Evolutionary conservation across 2,888 invertebrate species (phyloP).

Genomic region (Agonopterix heracliana): DNA sequence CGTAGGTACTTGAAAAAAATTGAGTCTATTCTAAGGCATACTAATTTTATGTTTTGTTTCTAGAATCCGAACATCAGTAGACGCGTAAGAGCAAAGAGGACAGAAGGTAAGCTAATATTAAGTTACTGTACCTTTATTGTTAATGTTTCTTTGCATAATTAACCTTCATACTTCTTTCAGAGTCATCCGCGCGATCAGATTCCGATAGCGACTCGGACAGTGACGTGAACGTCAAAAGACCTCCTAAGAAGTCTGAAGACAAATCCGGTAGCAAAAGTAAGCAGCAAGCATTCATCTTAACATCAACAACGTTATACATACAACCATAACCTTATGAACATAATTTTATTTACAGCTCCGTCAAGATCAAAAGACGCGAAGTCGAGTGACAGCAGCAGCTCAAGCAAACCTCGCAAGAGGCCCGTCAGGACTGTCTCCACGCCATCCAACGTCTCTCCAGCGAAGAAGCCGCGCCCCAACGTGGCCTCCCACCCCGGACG

Average conservation of each 20-base stretch:
- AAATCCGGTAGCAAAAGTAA: slow-evolving; percentile 53
- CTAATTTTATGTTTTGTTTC: neutral
- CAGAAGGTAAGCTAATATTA: slow-evolving; percentile 42
- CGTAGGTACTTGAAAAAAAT: no score
- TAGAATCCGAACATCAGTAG: slow-evolving; percentile 68
- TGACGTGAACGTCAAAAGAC: slow-evolving; percentile 61
- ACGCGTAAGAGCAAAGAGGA: slow-evolving; percentile 55
- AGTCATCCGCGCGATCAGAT: slow-evolving; percentile 62
- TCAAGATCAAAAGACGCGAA: slow-evolving; percentile 54
- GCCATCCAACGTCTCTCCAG: slow-evolving; percentile 46
- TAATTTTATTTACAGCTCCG: slow-evolving; percentile 23
- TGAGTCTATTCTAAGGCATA: neutral
- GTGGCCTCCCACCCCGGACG: slow-evolving; percentile 59
- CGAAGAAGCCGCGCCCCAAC: slow-evolving; percentile 51
- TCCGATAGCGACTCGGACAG: slow-evolving; percentile 73
- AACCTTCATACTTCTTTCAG: slow-evolving; percentile 24
- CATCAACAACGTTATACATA: neutral
- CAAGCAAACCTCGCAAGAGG: slow-evolving; percentile 59
- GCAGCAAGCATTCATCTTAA: slow-evolving; percentile 16
- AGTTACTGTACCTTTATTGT: no score
- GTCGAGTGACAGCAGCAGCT: slow-evolving; percentile 60
- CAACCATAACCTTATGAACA: neutral
- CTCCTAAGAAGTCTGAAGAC: slow-evolving; percentile 57
- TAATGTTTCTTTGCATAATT: no score
- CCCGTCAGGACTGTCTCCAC: slow-evolving; percentile 52